Conservation (phyloP, 2,113 vertebrate genomes). For the Ailurus styani region DNA sequence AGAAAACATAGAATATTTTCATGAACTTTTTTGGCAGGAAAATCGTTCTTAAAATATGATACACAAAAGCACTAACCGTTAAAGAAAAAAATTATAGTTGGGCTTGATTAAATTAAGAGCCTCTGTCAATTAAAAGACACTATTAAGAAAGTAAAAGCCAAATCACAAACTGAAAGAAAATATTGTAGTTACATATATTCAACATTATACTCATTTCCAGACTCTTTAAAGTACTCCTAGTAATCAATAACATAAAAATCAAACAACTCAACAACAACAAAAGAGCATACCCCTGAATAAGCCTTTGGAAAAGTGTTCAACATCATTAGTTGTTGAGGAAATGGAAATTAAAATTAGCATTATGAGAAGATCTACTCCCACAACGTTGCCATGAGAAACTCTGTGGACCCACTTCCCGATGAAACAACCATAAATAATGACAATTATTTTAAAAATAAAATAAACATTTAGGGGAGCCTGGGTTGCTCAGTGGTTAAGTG, state of each 20-base stretch:
- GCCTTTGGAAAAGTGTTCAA: not conserved
- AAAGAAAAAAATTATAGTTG: not conserved
- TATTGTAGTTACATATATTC: not conserved
- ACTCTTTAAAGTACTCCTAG: not conserved
- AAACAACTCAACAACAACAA: not conserved
- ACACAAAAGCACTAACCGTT: not conserved
- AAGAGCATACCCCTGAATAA: not conserved
- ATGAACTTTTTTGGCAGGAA: not conserved
- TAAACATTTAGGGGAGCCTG: not conserved
- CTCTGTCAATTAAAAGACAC: not conserved
- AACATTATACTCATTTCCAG: not conserved
- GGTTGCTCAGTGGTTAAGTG: not conserved
- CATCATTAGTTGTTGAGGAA: not conserved
- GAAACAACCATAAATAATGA: not conserved
- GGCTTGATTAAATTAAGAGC: not conserved
- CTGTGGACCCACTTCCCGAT: not conserved
- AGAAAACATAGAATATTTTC: not conserved
- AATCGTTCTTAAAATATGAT: not conserved
- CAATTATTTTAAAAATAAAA: not conserved
- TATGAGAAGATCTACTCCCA: not conserved
- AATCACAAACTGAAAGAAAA: not conserved
- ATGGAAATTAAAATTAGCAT: not conserved
- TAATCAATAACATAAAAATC: not conserved
- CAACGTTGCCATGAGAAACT: not conserved
- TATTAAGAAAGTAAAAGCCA: not conserved